Evolutionary conservation across 2,113 vertebrate species (phyloP).

Genomic region (Toxostoma redivivum): DNA sequence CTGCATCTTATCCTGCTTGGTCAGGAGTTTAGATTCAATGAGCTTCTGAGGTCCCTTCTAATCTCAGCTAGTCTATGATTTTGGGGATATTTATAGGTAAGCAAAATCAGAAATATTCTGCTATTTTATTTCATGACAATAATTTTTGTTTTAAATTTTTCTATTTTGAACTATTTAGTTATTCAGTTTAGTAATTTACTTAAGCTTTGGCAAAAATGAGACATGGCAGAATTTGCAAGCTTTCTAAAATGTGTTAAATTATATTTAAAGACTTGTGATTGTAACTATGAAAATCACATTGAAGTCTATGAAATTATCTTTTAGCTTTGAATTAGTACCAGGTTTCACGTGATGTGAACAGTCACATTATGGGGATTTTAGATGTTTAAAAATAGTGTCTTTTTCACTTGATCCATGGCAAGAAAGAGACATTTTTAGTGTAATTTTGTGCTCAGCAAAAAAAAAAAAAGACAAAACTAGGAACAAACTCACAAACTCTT

Average conservation of each 20-base stretch:
- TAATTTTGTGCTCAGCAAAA: background rate
- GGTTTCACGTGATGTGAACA: background rate
- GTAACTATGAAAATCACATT: background rate
- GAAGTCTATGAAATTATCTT: constrained; percentile 25
- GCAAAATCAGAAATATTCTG: background rate
- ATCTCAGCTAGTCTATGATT: background rate
- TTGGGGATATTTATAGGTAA: background rate
- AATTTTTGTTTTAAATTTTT: background rate
- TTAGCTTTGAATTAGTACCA: background rate
- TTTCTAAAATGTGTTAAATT: constrained; percentile 36
- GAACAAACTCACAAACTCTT: background rate
- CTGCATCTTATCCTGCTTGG: background rate
- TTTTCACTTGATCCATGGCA: background rate
- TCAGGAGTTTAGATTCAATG: background rate
- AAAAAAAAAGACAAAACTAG: background rate
- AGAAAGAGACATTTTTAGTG: background rate
- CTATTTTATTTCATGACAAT: background rate
- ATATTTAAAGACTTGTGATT: constrained; percentile 46
- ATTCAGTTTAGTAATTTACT: background rate
- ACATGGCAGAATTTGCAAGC: background rate
- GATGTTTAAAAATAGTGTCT: background rate
- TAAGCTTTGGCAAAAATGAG: background rate
- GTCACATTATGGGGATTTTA: background rate
- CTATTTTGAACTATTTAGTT: background rate
- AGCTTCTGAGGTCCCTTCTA: background rate